These are phyloP conservation scores for Bombus superbus DNA, from an alignment of 1,140 invertebrate genomes.

Conservation along the genomic window DNA sequence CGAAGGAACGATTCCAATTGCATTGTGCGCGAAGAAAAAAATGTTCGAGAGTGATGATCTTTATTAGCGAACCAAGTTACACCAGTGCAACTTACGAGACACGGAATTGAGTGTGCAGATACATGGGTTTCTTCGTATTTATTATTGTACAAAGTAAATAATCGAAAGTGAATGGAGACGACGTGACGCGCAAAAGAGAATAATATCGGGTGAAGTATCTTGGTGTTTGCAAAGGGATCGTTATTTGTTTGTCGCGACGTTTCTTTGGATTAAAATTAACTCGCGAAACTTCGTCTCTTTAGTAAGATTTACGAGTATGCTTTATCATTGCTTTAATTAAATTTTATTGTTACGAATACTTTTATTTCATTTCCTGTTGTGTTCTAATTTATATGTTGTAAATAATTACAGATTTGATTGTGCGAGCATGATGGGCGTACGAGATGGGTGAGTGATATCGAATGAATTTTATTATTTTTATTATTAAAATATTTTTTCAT, in stretches of 20 bases:
- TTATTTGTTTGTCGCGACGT: not conserved
- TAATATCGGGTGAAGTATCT: not conserved
- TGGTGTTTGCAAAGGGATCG: not conserved
- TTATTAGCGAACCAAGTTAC: slow-evolving; percentile 53
- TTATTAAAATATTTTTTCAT: no score
- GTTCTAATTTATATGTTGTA: no score
- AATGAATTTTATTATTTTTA: no score
- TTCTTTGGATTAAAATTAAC: not conserved
- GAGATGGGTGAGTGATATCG: no score
- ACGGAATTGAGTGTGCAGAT: not conserved
- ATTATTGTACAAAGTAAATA: slow-evolving; percentile 16
- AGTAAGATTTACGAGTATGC: not conserved
- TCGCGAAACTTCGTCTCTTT: no score
- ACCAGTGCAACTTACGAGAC: slow-evolving; percentile 1
- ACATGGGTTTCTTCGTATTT: slow-evolving; percentile 2
- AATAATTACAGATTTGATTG: no score
- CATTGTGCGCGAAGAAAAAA: slow-evolving; percentile 51
- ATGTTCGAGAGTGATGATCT: slow-evolving; percentile 26
- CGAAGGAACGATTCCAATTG: slow-evolving; percentile 58
- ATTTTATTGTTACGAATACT: not conserved
- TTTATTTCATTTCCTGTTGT: not conserved
- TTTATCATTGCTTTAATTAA: not conserved
- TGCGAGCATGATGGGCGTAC: no score
- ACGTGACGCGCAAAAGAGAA: not conserved
- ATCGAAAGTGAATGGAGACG: not conserved